Conservation (phyloP, 2,113 vertebrate species). For the Cryptoleucopteryx plumbea region DNA sequence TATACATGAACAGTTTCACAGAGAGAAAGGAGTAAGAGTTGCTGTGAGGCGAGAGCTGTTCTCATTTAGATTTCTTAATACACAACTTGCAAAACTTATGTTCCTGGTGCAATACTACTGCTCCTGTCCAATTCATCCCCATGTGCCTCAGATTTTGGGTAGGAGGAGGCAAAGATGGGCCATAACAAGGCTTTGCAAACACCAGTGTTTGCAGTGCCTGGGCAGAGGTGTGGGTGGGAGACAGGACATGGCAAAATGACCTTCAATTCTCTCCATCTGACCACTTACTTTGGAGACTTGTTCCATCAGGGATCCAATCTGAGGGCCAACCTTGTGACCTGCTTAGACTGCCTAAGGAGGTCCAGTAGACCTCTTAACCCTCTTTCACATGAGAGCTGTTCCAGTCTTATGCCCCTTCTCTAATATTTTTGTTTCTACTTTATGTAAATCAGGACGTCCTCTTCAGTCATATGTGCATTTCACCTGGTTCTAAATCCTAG, state of each 20-base stretch:
- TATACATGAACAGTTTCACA: neutral
- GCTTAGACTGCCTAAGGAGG: neutral
- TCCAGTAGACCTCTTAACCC: neutral
- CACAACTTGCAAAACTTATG: neutral
- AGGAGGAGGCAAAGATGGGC: neutral
- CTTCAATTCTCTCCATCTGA: neutral
- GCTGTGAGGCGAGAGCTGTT: neutral
- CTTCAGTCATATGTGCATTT: neutral
- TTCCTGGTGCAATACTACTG: neutral
- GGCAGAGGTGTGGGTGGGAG: neutral
- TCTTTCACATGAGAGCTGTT: neutral
- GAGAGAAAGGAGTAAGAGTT: neutral
- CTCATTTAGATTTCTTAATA: neutral
- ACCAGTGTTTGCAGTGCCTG: neutral
- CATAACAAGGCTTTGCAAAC: neutral
- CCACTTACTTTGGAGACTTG: neutral
- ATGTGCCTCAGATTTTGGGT: neutral
- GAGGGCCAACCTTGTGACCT: neutral
- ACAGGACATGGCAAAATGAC: neutral
- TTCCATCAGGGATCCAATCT: neutral
- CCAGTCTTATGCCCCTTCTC: neutral
- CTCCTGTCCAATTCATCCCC: neutral
- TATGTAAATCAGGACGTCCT: neutral
- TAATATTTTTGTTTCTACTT: neutral
- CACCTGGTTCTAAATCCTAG: neutral